These are phyloP conservation scores for Grapholita molesta DNA, from an alignment of 1,140 invertebrate genomes.

Conservation along the genomic window DNA sequence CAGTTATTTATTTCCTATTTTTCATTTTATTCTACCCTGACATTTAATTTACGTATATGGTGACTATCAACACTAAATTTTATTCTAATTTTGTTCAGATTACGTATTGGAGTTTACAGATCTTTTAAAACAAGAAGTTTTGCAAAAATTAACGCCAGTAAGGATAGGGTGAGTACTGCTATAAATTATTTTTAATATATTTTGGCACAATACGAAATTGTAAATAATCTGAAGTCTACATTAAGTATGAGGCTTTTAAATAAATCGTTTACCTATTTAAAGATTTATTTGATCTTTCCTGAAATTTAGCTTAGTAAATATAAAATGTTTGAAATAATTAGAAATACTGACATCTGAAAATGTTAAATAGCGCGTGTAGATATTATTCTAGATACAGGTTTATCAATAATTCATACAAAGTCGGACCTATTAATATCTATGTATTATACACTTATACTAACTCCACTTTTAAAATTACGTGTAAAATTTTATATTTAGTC, in stretches of 20 bases:
- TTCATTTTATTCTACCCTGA: constrained; percentile 76
- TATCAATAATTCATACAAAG: constrained; percentile 64
- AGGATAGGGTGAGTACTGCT: constrained; percentile 23
- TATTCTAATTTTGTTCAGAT: constrained; percentile 59
- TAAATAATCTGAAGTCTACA: constrained; percentile 45
- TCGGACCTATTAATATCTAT: constrained; percentile 64
- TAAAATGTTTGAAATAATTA: not conserved
- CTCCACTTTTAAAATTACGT: constrained; percentile 71
- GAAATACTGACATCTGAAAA: constrained; percentile 20
- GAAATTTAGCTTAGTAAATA: not conserved
- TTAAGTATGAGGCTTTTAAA: constrained; percentile 24
- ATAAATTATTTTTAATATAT: constrained; percentile 52
- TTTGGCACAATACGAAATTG: constrained; percentile 70
- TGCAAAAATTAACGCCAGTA: not conserved
- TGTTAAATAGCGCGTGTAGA: constrained; percentile 28
- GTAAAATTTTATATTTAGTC: constrained; percentile 73
- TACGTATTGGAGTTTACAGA: constrained; percentile 43
- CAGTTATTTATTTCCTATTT: constrained; percentile 62
- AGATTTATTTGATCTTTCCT: not conserved
- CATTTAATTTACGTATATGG: constrained; percentile 79
- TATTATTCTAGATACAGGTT: constrained; percentile 28
- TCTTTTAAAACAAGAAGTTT: not conserved
- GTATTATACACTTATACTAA: constrained; percentile 74
- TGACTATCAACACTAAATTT: constrained; percentile 72
- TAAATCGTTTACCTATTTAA: not conserved